A percentile compares a stretch with the other conserved stretches of the same genome.
These are phyloP conservation scores for Phylloscopus trochiloides DNA, from an alignment of 2,113 vertebrate genomes.

Conservation along the genomic window DNA sequence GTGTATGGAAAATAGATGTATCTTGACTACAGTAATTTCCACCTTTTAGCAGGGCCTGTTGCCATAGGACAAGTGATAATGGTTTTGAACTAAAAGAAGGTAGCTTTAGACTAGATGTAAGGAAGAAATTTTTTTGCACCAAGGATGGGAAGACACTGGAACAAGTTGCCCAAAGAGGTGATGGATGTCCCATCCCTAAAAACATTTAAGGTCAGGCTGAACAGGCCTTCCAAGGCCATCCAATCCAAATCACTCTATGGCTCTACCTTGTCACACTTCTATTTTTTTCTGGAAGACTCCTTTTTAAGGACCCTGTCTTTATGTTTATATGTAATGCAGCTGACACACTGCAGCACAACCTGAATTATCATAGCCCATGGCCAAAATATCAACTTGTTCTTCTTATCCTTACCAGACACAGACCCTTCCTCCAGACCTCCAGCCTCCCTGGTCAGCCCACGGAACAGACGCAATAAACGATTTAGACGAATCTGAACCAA, in stretches of 20 bases:
- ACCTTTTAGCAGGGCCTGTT: not conserved
- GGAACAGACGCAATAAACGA: constrained; percentile 71
- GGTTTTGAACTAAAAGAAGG: not conserved
- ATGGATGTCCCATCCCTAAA: not conserved
- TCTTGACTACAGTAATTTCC: not conserved
- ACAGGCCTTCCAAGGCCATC: not conserved
- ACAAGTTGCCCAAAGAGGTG: not conserved
- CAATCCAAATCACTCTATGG: not conserved
- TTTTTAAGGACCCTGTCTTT: not conserved
- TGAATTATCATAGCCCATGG: not conserved
- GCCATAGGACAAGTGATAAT: not conserved
- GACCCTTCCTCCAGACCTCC: not conserved
- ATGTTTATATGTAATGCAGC: rapidly evolving
- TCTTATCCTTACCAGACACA: constrained; percentile 29
- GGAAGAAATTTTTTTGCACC: not conserved
- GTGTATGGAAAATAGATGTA: not conserved
- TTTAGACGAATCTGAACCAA: constrained; percentile 77
- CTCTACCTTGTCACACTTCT: not conserved
- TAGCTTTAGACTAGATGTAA: not conserved
- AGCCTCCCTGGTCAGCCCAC: constrained; percentile 28
- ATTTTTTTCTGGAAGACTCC: not conserved
- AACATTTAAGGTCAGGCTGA: not conserved
- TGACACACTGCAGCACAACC: not conserved
- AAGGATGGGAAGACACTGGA: not conserved
- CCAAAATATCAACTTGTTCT: not conserved